These are phyloP conservation scores for Micromesistius poutassou DNA, from an alignment of 2,797 vertebrate species.

Conservation along the genomic window DNA sequence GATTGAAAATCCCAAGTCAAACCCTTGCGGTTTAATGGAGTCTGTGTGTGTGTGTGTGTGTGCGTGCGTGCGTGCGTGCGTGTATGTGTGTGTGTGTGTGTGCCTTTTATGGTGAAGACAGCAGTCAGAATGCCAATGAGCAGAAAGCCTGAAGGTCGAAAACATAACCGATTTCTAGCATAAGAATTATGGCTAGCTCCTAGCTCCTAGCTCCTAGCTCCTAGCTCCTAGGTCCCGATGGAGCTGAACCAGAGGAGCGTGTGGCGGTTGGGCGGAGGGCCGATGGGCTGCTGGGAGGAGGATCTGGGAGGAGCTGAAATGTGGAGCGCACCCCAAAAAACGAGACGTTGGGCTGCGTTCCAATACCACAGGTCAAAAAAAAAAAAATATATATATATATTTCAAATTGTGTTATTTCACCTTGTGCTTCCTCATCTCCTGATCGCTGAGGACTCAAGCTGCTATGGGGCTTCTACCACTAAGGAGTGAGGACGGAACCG, in stretches of 20 bases:
- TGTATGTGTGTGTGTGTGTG: neutral
- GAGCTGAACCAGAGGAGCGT: slow-evolving; percentile 26
- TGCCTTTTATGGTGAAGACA: slow-evolving; percentile 26
- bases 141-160: slow-evolving; percentile 43
- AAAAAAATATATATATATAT: neutral
- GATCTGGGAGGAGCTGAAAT: slow-evolving; percentile 7
- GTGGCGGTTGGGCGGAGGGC: slow-evolving; percentile 24
- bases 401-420: slow-evolving; percentile 6
- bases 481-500: slow-evolving; percentile 18
- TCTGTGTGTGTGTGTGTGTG: slow-evolving; percentile 8
- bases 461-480: slow-evolving; percentile 25
- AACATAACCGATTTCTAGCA: slow-evolving; percentile 33
- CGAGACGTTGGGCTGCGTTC: slow-evolving; percentile 8
- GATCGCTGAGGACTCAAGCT: slow-evolving; percentile 14
- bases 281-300: no score
- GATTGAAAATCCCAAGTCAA: slow-evolving; percentile 35
- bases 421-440: neutral
- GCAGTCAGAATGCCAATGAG: slow-evolving; percentile 46
- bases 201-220: slow-evolving; percentile 12
- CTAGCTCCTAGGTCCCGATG: slow-evolving; percentile 8
- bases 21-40: slow-evolving; percentile 43
- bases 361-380: slow-evolving; percentile 9
- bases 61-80: neutral
- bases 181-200: slow-evolving; percentile 14
- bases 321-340: slow-evolving; percentile 11